A percentile compares a stretch with the other conserved stretches of the same genome.
phyloP scores from a whole-genome alignment of 2,113 vertebrate species.

The Leucosticte australis region DNA sequence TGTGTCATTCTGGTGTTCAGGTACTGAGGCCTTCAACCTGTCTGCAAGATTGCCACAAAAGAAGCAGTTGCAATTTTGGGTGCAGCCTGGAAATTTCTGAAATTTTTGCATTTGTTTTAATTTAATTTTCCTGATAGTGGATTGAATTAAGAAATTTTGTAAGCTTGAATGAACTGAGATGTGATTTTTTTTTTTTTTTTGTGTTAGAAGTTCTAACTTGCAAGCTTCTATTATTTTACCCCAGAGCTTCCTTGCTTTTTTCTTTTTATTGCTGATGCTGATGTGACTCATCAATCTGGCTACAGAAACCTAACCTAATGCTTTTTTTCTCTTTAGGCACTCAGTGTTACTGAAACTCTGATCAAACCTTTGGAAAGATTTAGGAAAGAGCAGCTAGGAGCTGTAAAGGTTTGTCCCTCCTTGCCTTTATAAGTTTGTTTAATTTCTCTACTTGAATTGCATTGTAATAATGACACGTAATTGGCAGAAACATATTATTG shows the following conservation, averaged over 20 bases:
- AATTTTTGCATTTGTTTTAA: background rate
- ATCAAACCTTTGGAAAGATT: conserved; percentile 98
- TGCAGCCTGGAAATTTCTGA: background rate
- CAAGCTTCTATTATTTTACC: background rate
- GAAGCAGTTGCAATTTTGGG: background rate
- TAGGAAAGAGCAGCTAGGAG: conserved; percentile 94
- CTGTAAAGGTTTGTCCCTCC: conserved; percentile 84
- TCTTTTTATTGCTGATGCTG: background rate
- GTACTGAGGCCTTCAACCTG: background rate
- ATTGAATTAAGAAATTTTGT: background rate
- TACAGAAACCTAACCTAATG: conserved; percentile 45
- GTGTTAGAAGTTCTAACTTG: background rate
- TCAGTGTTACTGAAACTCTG: conserved; percentile 95
- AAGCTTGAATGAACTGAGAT: background rate
- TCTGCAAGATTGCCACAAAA: background rate
- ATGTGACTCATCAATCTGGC: background rate
- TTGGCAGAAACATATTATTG: background rate
- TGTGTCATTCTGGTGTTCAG: background rate
- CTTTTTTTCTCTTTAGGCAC: conserved; percentile 78
- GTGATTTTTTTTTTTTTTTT: background rate
- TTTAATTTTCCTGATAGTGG: background rate
- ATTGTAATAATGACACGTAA: background rate
- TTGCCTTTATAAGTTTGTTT: background rate
- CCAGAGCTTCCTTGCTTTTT: background rate
- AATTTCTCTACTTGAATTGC: background rate